Evolutionary conservation across 2,797 vertebrate species (phyloP).

Genomic region (Gorsachius magnificus): DNA sequence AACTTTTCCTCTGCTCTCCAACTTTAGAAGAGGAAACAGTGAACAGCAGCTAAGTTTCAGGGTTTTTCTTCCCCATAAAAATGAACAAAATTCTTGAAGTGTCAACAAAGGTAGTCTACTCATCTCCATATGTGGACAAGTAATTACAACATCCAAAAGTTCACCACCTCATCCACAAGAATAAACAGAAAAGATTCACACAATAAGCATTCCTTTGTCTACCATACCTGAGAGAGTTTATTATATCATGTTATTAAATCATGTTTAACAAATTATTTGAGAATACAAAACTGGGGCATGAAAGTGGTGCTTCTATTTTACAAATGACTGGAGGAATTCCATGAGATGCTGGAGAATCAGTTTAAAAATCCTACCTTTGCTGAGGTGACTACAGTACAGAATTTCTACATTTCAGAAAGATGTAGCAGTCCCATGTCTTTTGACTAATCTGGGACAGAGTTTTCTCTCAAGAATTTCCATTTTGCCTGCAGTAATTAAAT

Average conservation of each 20-base stretch:
- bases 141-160: neutral
- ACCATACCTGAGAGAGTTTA: neutral
- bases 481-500: conserved; percentile 3
- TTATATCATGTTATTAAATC: neutral
- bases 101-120: neutral
- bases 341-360: neutral
- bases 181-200: neutral
- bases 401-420: neutral
- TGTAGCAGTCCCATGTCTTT: neutral
- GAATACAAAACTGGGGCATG: neutral
- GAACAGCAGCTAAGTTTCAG: neutral
- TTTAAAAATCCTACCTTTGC: neutral
- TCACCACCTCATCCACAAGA: neutral
- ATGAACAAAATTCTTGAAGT: neutral
- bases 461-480: conserved; percentile 19
- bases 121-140: neutral
- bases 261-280: neutral
- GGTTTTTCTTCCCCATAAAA: neutral
- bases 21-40: neutral
- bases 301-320: neutral
- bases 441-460: neutral
- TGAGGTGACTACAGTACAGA: neutral
- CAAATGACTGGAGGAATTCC: neutral
- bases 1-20: neutral
- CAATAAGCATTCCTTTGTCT: neutral